Percentiles rank a stretch among this genome's conserved stretches.
phyloP scores from a whole-genome alignment of 2,797 vertebrate genomes.

The Apogon hyalosoma region DNA sequence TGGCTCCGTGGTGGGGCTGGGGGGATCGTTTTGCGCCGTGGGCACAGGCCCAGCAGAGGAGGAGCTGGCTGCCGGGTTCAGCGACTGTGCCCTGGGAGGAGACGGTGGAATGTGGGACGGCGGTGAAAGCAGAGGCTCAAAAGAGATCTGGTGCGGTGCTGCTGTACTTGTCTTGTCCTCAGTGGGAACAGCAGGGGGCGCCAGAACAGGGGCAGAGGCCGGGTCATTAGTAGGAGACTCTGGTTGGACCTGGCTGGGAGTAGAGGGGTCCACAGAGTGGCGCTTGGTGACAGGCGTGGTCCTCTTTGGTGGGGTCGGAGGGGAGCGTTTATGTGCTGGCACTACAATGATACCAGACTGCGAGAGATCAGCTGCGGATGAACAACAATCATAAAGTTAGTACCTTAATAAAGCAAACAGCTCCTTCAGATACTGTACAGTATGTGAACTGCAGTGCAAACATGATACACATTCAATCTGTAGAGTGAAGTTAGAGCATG shows the following conservation, averaged over 20 bases:
- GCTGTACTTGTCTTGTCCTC: slow-evolving; percentile 33
- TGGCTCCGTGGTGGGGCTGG: slow-evolving; percentile 76
- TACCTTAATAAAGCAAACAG: neutral
- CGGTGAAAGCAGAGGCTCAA: slow-evolving; percentile 14
- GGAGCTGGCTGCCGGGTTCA: slow-evolving; percentile 36
- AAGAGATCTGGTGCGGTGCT: slow-evolving; percentile 1
- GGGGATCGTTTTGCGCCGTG: slow-evolving; percentile 56
- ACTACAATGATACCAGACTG: slow-evolving; percentile 76
- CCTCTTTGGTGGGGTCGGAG: slow-evolving; percentile 91
- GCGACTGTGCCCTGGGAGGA: slow-evolving; percentile 60
- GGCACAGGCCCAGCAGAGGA: slow-evolving; percentile 38
- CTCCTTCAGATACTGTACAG: neutral
- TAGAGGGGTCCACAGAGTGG: slow-evolving; percentile 71
- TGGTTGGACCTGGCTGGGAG: slow-evolving; percentile 44
- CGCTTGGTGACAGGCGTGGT: slow-evolving; percentile 80
- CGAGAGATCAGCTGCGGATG: slow-evolving; percentile 84
- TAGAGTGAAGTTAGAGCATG: slow-evolving; percentile 30
- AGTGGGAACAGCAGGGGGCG: slow-evolving; percentile 28
- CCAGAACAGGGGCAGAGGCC: neutral
- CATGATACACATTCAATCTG: slow-evolving; percentile 13
- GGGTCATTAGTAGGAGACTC: slow-evolving; percentile 35
- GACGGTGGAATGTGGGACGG: slow-evolving; percentile 75
- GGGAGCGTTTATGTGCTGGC: slow-evolving; percentile 86
- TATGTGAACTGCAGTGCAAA: neutral
- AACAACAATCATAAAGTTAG: neutral